Conservation (phyloP, 2,888 invertebrate species). For the Hedya salicella region DNA sequence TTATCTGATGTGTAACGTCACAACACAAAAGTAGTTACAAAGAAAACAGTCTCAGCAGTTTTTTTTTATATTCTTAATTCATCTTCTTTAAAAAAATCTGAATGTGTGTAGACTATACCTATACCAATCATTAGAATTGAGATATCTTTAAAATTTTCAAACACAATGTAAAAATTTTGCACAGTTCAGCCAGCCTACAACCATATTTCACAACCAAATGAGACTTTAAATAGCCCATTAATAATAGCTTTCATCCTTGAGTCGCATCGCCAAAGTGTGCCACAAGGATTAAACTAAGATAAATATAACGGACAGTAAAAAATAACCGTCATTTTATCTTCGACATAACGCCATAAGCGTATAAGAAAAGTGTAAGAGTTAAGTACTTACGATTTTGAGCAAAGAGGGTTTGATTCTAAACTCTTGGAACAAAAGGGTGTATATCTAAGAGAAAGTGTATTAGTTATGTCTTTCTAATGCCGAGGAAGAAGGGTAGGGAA, state of each 20-base stretch:
- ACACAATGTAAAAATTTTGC: background rate
- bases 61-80: too few relatives aligned
- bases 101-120: too few relatives aligned
- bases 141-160: too few relatives aligned
- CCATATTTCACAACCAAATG: background rate
- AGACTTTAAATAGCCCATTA: background rate
- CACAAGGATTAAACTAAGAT: conserved; percentile 25
- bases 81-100: too few relatives aligned
- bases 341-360: background rate
- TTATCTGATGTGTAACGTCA: too few relatives aligned
- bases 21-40: too few relatives aligned
- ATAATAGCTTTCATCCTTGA: conserved; percentile 19
- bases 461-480: conserved; percentile 4
- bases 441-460: too few relatives aligned
- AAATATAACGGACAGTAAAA: conserved; percentile 29
- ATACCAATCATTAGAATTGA: too few relatives aligned
- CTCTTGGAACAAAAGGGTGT: too few relatives aligned
- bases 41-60: too few relatives aligned
- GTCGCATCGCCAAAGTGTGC: conserved; percentile 10
- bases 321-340: conserved; percentile 15
- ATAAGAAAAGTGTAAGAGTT: background rate
- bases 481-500: background rate
- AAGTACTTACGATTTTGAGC: background rate
- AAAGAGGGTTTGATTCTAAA: background rate
- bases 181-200: background rate